These are phyloP conservation scores for Drosophila leontia DNA, from an alignment of 1,140 invertebrate genomes.

Conservation along the genomic window DNA sequence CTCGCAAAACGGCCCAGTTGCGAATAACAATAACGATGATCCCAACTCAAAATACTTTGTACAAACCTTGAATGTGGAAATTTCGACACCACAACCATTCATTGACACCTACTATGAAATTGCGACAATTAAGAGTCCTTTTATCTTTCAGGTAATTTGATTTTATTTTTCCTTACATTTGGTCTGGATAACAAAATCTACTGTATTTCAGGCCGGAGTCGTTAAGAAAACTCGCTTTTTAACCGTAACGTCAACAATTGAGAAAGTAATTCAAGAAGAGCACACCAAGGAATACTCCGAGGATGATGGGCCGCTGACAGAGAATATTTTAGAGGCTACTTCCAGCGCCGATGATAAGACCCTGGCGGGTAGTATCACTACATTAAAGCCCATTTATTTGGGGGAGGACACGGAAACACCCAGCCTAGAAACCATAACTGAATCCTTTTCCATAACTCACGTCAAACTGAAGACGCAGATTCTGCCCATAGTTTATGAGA, in stretches of 20 bases:
- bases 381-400: slow-evolving; percentile 91
- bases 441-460: slow-evolving; percentile 95
- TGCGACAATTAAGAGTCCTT: slow-evolving; percentile 94
- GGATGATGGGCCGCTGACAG: slow-evolving; percentile 91
- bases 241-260: slow-evolving; percentile 92
- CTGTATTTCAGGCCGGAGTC: slow-evolving; percentile 90
- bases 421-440: slow-evolving; percentile 93
- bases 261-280: slow-evolving; percentile 89
- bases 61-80: slow-evolving; percentile 93
- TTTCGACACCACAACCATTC: slow-evolving; percentile 93
- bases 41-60: slow-evolving; percentile 87
- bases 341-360: slow-evolving; percentile 90
- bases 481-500: slow-evolving; percentile 90
- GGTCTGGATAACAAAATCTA: not conserved
- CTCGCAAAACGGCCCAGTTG: slow-evolving; percentile 87
- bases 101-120: slow-evolving; percentile 94
- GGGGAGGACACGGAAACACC: slow-evolving; percentile 91
- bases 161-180: slow-evolving; percentile 1
- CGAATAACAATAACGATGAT: slow-evolving; percentile 86
- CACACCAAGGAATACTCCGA: slow-evolving; percentile 85
- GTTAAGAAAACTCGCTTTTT: slow-evolving; percentile 94
- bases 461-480: slow-evolving; percentile 94
- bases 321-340: slow-evolving; percentile 93
- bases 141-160: slow-evolving; percentile 91
- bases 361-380: slow-evolving; percentile 91